phyloP scores from a whole-genome alignment of 2,888 invertebrate species.

The Macrosiphum euphorbiae region DNA sequence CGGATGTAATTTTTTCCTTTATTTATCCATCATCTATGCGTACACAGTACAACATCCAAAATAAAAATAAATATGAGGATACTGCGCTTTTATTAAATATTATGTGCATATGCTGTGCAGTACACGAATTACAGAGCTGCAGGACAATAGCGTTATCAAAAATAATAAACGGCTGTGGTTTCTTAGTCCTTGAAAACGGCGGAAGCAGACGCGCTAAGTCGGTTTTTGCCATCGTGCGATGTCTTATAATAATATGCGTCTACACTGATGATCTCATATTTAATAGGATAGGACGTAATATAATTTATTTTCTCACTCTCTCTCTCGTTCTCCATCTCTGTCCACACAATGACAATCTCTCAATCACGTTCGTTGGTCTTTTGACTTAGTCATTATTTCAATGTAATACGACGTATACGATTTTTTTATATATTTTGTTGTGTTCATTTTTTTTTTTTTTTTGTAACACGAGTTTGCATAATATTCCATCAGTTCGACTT shows the following conservation, averaged over 20 bases:
- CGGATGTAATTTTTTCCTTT: not conserved
- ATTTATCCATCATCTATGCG: not conserved
- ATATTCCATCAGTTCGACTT: conserved; percentile 16
- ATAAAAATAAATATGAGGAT: not conserved
- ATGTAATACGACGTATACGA: not conserved
- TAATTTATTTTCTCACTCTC: not conserved
- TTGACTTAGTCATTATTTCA: conserved; percentile 38
- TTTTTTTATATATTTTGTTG: conserved; percentile 2
- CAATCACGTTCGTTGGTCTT: conserved; percentile 23
- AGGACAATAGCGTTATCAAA: conserved; percentile 26
- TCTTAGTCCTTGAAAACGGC: conserved; percentile 26
- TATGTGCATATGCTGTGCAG: not conserved
- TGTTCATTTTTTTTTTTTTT: not conserved
- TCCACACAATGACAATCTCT: conserved; percentile 25
- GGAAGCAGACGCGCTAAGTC: conserved; percentile 30
- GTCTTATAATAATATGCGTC: not conserved
- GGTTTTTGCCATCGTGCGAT: conserved; percentile 18
- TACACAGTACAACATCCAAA: not conserved
- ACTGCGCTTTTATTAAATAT: not conserved
- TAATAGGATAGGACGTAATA: conserved; percentile 27
- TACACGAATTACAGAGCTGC: not conserved
- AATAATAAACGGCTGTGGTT: conserved; percentile 38
- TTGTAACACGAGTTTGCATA: conserved; percentile 30
- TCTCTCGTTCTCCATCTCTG: not conserved
- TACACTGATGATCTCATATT: conserved; percentile 43